Evolutionary conservation across 2,113 vertebrate species (phyloP).

Genomic region (Ahaetulla prasina): DNA sequence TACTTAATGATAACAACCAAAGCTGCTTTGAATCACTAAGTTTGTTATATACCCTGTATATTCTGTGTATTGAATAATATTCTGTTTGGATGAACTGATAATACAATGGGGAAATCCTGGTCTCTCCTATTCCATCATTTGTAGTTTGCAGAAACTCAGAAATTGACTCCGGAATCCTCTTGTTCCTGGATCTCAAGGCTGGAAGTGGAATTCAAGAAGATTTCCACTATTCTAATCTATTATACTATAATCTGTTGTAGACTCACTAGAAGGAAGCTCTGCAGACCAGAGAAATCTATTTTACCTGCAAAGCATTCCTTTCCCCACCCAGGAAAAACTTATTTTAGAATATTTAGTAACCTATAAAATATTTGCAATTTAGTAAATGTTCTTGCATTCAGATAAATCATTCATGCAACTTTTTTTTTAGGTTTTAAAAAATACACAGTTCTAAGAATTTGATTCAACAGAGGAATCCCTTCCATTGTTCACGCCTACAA

Average conservation of each 20-base stretch:
- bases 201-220: neutral
- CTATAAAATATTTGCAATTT: neutral
- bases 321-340: neutral
- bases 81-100: neutral
- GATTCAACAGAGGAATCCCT: neutral
- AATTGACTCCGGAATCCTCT: neutral
- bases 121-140: neutral
- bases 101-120: neutral
- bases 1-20: neutral
- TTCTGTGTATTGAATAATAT: neutral
- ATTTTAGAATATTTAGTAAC: neutral
- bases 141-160: neutral
- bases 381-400: neutral
- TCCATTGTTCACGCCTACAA: neutral
- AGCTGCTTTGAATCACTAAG: neutral
- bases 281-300: neutral
- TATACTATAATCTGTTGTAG: neutral
- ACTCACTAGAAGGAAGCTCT: neutral
- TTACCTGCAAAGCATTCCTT: neutral
- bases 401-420: neutral
- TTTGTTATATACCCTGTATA: neutral
- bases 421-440: neutral
- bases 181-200: neutral
- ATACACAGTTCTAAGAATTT: neutral
- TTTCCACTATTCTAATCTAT: neutral